Percentiles rank a stretch among this genome's conserved stretches.
These are phyloP conservation scores for Morone saxatilis DNA, from an alignment of 2,113 vertebrate genomes.

Conservation along the genomic window DNA sequence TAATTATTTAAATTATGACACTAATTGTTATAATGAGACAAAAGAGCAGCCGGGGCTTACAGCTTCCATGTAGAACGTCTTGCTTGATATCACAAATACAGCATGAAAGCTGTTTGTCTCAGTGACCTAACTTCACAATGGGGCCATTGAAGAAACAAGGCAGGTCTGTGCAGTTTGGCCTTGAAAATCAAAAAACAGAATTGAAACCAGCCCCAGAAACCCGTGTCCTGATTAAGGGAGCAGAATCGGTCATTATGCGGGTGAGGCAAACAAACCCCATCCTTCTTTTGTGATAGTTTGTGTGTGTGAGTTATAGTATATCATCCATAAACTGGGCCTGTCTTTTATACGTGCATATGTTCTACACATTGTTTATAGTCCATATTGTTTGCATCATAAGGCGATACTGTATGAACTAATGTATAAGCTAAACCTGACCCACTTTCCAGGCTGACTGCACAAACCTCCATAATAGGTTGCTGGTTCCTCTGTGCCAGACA, in stretches of 20 bases:
- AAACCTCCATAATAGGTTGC: slow-evolving; percentile 47
- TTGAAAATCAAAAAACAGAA: slow-evolving; percentile 50
- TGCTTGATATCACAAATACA: slow-evolving; percentile 75
- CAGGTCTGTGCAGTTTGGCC: slow-evolving; percentile 77
- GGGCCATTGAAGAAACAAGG: slow-evolving; percentile 66
- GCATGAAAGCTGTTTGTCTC: slow-evolving; percentile 64
- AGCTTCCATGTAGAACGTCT: slow-evolving; percentile 33
- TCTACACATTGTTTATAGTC: slow-evolving; percentile 34
- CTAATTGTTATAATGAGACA: slow-evolving; percentile 70
- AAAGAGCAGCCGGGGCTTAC: slow-evolving; percentile 36
- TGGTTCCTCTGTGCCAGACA: slow-evolving; percentile 31
- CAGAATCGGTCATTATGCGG: slow-evolving; percentile 69
- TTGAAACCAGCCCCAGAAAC: slow-evolving; percentile 56
- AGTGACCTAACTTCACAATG: slow-evolving; percentile 70
- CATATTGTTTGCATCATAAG: background rate
- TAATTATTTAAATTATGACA: slow-evolving; percentile 58
- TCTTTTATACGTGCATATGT: slow-evolving; percentile 36
- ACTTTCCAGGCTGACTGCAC: slow-evolving; percentile 67
- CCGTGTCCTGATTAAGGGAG: slow-evolving; percentile 69
- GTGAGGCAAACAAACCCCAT: slow-evolving; percentile 68
- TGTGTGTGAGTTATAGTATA: slow-evolving; percentile 36
- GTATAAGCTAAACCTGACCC: slow-evolving; percentile 74
- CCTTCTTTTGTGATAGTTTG: slow-evolving; percentile 48
- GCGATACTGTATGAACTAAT: slow-evolving; percentile 31
- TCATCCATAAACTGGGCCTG: slow-evolving; percentile 29